A percentile compares a stretch with the other conserved stretches of the same genome.
Conservation (phyloP, 1,140 invertebrate species). For the Danaus plexippus region DNA sequence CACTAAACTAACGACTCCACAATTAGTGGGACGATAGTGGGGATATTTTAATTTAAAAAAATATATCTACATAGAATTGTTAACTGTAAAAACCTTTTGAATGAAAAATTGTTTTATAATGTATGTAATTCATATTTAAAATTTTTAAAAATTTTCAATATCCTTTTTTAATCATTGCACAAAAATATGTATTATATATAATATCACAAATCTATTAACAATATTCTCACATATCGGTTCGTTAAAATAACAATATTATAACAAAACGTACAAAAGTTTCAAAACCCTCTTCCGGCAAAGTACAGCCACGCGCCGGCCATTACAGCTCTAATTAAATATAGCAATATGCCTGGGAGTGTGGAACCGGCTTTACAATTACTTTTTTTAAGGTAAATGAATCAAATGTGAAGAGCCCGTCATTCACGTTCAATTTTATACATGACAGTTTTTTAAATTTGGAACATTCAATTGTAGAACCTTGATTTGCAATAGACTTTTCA, state of each 20-base stretch:
- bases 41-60: slow-evolving; percentile 10
- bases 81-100: not conserved
- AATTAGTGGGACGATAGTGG: slow-evolving; percentile 17
- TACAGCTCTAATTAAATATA: slow-evolving; percentile 20
- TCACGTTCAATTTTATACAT: too few relatives aligned
- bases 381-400: not conserved
- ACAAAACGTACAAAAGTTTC: slow-evolving; percentile 8
- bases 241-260: slow-evolving; percentile 13
- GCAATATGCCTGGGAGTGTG: slow-evolving; percentile 15
- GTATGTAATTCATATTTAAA: not conserved
- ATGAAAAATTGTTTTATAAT: slow-evolving; percentile 3
- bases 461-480: not conserved
- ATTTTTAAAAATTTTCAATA: not conserved
- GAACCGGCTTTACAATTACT: slow-evolving; percentile 3
- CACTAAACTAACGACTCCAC: slow-evolving; percentile 27
- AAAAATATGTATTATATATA: not conserved
- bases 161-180: not conserved
- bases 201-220: not conserved
- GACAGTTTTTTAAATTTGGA: slow-evolving; percentile 3
- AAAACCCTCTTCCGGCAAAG: slow-evolving; percentile 13
- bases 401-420: slow-evolving; percentile 3
- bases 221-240: slow-evolving; percentile 7
- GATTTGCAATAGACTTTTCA: slow-evolving; percentile 1
- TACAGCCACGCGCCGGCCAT: slow-evolving; percentile 19
- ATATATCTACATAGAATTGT: not conserved